Percentiles rank a stretch among this genome's conserved stretches.
Conservation (phyloP, 2,888 invertebrate species). For the Lochmaea crataegi region DNA sequence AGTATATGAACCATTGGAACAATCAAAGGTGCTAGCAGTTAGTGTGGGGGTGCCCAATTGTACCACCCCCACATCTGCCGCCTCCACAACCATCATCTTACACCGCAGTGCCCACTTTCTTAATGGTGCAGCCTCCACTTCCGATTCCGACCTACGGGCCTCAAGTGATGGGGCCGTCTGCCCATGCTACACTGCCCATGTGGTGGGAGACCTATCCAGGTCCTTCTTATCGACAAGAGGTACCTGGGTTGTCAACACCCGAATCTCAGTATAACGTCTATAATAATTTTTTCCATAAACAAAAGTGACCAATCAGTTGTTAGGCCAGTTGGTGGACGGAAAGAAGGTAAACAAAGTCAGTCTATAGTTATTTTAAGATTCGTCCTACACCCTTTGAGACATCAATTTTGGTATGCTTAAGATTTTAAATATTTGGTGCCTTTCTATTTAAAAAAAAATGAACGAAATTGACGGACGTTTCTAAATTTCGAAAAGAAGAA, state of each 20-base stretch:
- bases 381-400: not conserved
- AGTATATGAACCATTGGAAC: slow-evolving; percentile 78
- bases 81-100: slow-evolving; percentile 23
- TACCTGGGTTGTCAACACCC: slow-evolving; percentile 54
- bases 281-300: slow-evolving; percentile 60
- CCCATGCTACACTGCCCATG: slow-evolving; percentile 54
- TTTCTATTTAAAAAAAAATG: not conserved
- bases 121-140: slow-evolving; percentile 62
- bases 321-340: slow-evolving; percentile 11
- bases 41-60: slow-evolving; percentile 67
- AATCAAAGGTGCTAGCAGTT: slow-evolving; percentile 80
- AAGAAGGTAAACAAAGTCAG: not conserved
- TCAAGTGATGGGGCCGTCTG: slow-evolving; percentile 43
- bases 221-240: slow-evolving; percentile 59
- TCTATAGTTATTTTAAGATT: not conserved
- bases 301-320: slow-evolving; percentile 59
- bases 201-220: slow-evolving; percentile 61
- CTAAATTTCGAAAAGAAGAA: not conserved
- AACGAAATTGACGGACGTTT: not conserved
- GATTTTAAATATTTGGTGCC: not conserved
- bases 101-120: slow-evolving; percentile 51
- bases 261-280: slow-evolving; percentile 52
- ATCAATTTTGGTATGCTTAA: not conserved
- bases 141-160: slow-evolving; percentile 45
- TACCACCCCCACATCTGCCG: slow-evolving; percentile 56